Conservation (phyloP, 2,113 vertebrate genomes). For the Sus scrofa region T2T-Sscrofa CM000826.6:115087501-115088000, state of each 20-base stretch:
- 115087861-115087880: neutral
- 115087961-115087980: neutral
- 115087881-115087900: neutral
- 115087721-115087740: neutral
- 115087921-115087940: neutral
- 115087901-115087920: neutral
- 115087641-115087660: neutral
- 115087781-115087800: neutral
- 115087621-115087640: neutral
- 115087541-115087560: neutral
- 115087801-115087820: neutral
- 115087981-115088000: neutral
- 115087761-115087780: no score
- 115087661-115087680: neutral
- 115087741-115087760: neutral
- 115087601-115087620: neutral
- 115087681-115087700: neutral
- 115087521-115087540: neutral
- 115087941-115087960: neutral
- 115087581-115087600: neutral
- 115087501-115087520: neutral
- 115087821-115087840: neutral
- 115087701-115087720: neutral
- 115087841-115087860: neutral
- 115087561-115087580: neutral